Base-by-base conservation (phyloP, 2,888 invertebrate genomes). In the Chymomyza procnemis region DNA sequence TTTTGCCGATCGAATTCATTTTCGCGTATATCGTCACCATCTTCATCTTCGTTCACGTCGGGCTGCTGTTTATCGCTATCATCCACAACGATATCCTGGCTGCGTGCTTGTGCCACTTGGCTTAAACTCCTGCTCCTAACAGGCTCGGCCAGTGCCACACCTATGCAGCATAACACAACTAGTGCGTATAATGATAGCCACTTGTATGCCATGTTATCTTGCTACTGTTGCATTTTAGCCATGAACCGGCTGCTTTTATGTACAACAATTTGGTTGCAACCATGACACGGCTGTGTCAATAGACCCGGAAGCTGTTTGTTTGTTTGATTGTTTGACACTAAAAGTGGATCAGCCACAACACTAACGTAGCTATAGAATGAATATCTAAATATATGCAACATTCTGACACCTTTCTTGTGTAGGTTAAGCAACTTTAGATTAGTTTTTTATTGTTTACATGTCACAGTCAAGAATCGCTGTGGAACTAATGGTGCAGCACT, bases 391-490 rank as follows among this genome's bases (percentile, higher is more conserved):
- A 41, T 41, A 41, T 41, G 62, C 67, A 69, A 71, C 76, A 85
- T 70, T 82, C 68, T 80, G 83, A 87, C 87, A 82, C 83, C 87
- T 76, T 75, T 80, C 73, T 80, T 74, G 79, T 74, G 73, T 73
- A 84, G 72, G 72, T 81, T 87, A 75, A 85, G 87, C 83, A 85
- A 82, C 79, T 83, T 85, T 82, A 82, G 79, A 83, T 83, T 79
- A 82, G 83, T 87, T 85, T 83, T 64, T 78, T 76, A 80, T 83
- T 87, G 85, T 82, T 82, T 80, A 64, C 67, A 70, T 67, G 67
- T 69, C 54, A 54, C 26, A 65, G 34, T 41, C 57, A 66, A 67
- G 65, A 65, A 61, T 41, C 18, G 14, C 66, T 68, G 71, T 64
- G 34, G 47, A 73, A 71, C 84, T 86, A 80, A 81, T 81, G 81